phyloP scores from a whole-genome alignment of 1,140 invertebrate genomes.

The Pseudomyrmex sp. region DNA sequence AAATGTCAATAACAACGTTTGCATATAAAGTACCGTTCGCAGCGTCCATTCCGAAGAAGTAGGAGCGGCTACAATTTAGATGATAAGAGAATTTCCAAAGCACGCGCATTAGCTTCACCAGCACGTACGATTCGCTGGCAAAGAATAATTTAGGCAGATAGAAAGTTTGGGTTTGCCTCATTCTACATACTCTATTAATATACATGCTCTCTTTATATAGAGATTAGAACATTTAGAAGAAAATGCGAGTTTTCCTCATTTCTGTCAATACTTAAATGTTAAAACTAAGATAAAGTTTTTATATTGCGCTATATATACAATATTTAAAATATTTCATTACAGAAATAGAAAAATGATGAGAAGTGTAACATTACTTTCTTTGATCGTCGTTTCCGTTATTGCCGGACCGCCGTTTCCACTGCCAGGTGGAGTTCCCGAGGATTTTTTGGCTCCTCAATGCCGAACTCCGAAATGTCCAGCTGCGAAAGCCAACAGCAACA shows the following conservation, averaged over 20 bases:
- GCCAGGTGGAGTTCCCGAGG: slow-evolving; percentile 7
- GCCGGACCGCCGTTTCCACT: slow-evolving; percentile 41
- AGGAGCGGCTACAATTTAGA: slow-evolving; percentile 32
- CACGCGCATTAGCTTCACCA: slow-evolving; percentile 3
- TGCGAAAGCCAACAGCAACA: background rate
- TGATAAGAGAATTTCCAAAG: slow-evolving; percentile 28
- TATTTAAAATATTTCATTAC: too few species aligned
- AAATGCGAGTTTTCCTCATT: background rate
- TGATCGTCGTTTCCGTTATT: slow-evolving; percentile 5
- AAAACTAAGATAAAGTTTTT: too few species aligned
- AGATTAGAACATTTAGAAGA: slow-evolving; percentile 35
- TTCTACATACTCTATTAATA: background rate
- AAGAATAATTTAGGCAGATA: slow-evolving; percentile 68
- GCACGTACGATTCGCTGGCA: slow-evolving; percentile 24
- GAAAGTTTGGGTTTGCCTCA: slow-evolving; percentile 66
- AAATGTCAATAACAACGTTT: slow-evolving; percentile 17
- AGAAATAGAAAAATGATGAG: slow-evolving; percentile 12
- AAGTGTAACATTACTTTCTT: background rate
- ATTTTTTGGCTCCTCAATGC: slow-evolving; percentile 34
- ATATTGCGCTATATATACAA: too few species aligned
- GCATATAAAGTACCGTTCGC: slow-evolving; percentile 29
- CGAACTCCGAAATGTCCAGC: slow-evolving; percentile 50
- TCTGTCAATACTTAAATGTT: too few species aligned
- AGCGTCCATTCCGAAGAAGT: slow-evolving; percentile 12
- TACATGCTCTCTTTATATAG: slow-evolving; percentile 9